phyloP scores from a whole-genome alignment of 2,797 vertebrate genomes.

The Menidia menidia region DNA sequence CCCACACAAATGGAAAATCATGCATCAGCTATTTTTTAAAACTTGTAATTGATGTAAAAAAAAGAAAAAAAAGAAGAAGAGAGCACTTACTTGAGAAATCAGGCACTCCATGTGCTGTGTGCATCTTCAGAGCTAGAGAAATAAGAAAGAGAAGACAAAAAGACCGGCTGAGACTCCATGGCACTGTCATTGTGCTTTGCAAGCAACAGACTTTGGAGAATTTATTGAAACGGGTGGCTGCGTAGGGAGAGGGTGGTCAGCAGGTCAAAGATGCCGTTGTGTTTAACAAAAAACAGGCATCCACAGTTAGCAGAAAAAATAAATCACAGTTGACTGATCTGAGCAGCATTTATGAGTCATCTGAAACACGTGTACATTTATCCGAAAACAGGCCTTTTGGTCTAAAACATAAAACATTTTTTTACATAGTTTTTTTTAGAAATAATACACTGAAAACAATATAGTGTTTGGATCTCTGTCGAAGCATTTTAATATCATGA shows the following conservation, averaged over 20 bases:
- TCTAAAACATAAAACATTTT: not conserved
- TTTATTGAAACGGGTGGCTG: conserved; percentile 45
- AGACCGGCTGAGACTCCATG: conserved; percentile 57
- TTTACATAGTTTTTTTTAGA: not conserved
- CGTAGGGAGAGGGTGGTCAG: conserved; percentile 47
- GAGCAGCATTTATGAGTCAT: not conserved
- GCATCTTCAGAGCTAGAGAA: conserved; percentile 48
- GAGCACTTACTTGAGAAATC: conserved; percentile 82
- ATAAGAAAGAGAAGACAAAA: conserved; percentile 57
- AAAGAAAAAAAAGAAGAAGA: conserved; percentile 25
- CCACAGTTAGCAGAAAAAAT: conserved; percentile 38
- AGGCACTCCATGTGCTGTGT: conserved; percentile 48
- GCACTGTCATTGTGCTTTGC: conserved; percentile 63
- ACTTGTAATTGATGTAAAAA: not conserved
- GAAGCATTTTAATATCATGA: not conserved
- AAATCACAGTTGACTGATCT: conserved; percentile 4
- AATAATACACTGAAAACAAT: not conserved
- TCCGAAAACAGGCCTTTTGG: not conserved
- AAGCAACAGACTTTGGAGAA: conserved; percentile 41
- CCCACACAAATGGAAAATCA: conserved; percentile 15
- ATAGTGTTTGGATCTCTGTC: not conserved
- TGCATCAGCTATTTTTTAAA: conserved; percentile 25
- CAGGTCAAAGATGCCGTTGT: conserved; percentile 82
- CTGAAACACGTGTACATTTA: not conserved
- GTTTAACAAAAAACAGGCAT: conserved; percentile 58